Evolutionary conservation across 1,140 invertebrate genomes (phyloP), one percentile per base, ranked within the genome.

Genomic region (Sitobion miscanthi): DNA sequence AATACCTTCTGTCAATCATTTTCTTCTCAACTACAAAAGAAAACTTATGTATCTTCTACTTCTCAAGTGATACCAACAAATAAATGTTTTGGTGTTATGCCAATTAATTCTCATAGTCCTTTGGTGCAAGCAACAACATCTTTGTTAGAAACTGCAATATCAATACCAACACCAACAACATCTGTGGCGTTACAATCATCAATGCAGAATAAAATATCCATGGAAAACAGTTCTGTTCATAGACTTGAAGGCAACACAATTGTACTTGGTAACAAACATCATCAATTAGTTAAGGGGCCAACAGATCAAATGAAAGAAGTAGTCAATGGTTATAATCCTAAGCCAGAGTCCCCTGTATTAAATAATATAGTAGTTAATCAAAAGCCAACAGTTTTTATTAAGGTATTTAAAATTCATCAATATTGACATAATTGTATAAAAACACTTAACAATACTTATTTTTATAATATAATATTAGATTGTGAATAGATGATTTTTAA

Each of bases 201-300:
- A 92, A 54, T 52, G 25, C 69, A 92, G 9, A 85, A 35, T 30
- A 49, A 85, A 11, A 92, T 4, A 4, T 45, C 77, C 4, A 42
- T 45, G 42, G 0, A 20, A 20, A 25, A 30, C 38, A 52, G 8
- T 25, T 3, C 30, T 25, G 0, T 82, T 54, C 47, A 54, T 38
- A 38, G n/a, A 35, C 8, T 49, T 90, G 52, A 90, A 38, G 42
- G 52, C 8, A 45, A 14, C 30, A 91, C 62, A 14, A 82, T 91
- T 91, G 8, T 49, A 20, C 2, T 83, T 85, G 82, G 91, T 23
- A 92, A 85, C 23, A 92, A 54, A 92, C 77, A 82, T 2, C 85
- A 85, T 35, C 77, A 92, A 45, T 38, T 92, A 7, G 2, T 92
- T 25, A 83, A 49, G 35, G 35, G 77, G 21, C 35, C 69, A 25